Evolutionary conservation across 2,113 vertebrate species (phyloP), one percentile per base, ranked within the genome.

Genomic region (Vidua chalybeata): DNA sequence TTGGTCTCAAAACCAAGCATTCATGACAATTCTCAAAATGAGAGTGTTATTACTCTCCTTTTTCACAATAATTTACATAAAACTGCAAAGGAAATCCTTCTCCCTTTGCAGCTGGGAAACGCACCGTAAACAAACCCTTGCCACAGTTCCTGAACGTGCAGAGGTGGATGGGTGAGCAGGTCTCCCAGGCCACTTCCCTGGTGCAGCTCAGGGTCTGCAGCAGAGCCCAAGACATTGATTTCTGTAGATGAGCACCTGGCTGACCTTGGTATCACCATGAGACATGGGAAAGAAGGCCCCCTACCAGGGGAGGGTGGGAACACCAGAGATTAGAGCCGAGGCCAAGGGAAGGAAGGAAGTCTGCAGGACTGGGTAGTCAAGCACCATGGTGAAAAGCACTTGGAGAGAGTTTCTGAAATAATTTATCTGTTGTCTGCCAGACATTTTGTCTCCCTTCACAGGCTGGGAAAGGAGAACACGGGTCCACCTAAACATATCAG

Each of bases 1-100:
- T 18, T 96, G 90, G 75, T 88, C 83, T 81, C 80, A 92, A 96
- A 96, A 64, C 61, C 76, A 81, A 94, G 61, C 52, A 81, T 90
- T 95, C 1, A 0, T 84, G 76, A 94, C 94, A 94, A 90, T 90
- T 87, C 83, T 75, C 45, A 52, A 80, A 96, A 92, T 28, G 58
- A 78, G 83, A 90, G 79, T 19, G 2, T 85, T 45, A 75, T 78
- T 68, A 58, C 61, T 84, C 61, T 77, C 56, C 67, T 82, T 76
- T 95, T 95, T 93, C 90, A 94, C 92, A 91, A 68, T 37, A 55
- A 90, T 75, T 94, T 87, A 46, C 86, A 56, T 46, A 74, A 17
- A 67, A 93, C 54, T 87, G 80, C 76, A 90, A 78, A 90, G 76
- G 79, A 94, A 93, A 48, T 8, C 31, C 7, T 46, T 84, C 18